Conservation (phyloP, 2,888 invertebrate species). For the Leucophenga montana region DNA sequence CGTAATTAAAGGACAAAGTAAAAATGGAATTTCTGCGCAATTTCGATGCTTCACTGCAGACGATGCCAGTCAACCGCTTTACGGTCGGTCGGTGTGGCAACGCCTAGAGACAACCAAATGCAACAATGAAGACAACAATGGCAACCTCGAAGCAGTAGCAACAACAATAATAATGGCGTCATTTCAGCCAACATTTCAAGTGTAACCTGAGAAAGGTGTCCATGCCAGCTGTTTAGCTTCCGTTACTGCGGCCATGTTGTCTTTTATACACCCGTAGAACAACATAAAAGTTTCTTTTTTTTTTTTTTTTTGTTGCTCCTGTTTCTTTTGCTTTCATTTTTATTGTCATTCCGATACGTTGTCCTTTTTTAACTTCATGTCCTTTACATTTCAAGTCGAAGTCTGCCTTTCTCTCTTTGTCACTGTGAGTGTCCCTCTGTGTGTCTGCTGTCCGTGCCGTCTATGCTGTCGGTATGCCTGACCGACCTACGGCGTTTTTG, state of each 20-base stretch:
- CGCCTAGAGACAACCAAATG: not conserved
- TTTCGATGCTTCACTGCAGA: no score
- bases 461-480: not conserved
- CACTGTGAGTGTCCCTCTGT: not conserved
- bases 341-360: not conserved
- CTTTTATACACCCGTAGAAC: no score
- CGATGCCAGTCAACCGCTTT: no score
- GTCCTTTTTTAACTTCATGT: not conserved
- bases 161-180: not conserved
- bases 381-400: not conserved
- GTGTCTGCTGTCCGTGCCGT: not conserved
- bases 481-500: conserved; percentile 61
- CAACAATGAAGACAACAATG: not conserved
- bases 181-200: not conserved
- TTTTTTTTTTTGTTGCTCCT: not conserved
- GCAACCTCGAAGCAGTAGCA: no score
- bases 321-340: not conserved
- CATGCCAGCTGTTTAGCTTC: conserved; percentile 2
- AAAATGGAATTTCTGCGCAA: conserved; percentile 10
- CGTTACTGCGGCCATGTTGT: not conserved
- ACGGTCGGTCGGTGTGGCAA: not conserved
- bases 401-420: not conserved
- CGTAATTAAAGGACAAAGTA: conserved; percentile 25
- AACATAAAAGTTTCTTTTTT: not conserved
- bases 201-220: no score